A percentile compares a stretch with the other conserved stretches of the same genome.
phyloP scores from a whole-genome alignment of 2,797 vertebrate genomes.

The Leptodactylus fallax region DNA sequence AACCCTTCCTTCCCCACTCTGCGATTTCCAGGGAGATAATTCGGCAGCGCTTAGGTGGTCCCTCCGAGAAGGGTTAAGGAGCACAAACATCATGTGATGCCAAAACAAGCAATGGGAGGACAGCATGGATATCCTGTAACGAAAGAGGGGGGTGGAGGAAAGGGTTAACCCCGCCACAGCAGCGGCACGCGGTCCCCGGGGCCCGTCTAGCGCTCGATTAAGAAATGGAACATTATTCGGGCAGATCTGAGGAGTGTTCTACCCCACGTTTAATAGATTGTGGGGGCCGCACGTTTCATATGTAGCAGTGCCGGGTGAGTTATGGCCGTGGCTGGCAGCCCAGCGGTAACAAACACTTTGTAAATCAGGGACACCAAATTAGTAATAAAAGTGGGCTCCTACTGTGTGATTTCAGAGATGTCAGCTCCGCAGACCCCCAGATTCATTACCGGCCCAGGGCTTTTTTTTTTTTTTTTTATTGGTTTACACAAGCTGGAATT shows the following conservation, averaged over 20 bases:
- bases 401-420: slow-evolving; percentile 73
- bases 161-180: slow-evolving; percentile 30
- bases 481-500: slow-evolving; percentile 74
- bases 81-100: not conserved
- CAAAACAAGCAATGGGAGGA: slow-evolving; percentile 31
- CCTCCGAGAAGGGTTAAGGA: slow-evolving; percentile 1
- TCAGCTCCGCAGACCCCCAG: slow-evolving; percentile 71
- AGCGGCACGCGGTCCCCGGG: not conserved
- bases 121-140: not conserved
- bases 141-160: not conserved
- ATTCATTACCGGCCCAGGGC: slow-evolving; percentile 70
- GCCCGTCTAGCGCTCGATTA: slow-evolving; percentile 56
- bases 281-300: slow-evolving; percentile 62
- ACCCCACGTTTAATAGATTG: slow-evolving; percentile 62
- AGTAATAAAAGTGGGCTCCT: slow-evolving; percentile 72
- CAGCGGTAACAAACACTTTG: slow-evolving; percentile 69
- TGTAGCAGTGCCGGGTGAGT: slow-evolving; percentile 64
- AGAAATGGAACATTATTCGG: slow-evolving; percentile 49
- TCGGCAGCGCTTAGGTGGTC: slow-evolving; percentile 43
- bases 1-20: slow-evolving; percentile 1
- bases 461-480: slow-evolving; percentile 68
- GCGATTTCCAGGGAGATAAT: not conserved
- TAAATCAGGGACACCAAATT: slow-evolving; percentile 76
- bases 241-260: slow-evolving; percentile 58
- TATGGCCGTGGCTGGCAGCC: slow-evolving; percentile 70